Base-by-base conservation (phyloP, 2,797 vertebrate genomes). In the Australoheros facetus region DNA sequence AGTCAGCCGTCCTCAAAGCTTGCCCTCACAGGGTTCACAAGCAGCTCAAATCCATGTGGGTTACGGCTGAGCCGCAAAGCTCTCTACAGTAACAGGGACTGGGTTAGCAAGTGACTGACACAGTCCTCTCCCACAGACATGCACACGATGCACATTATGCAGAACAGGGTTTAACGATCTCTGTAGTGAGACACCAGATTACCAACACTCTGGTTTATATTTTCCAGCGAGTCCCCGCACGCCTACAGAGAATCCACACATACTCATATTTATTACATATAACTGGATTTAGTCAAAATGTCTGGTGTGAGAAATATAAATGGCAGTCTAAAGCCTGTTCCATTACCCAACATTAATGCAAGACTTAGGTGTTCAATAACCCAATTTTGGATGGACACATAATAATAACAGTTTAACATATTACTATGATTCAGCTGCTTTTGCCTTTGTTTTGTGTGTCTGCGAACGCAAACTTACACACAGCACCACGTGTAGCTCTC, bases 21-120 rank as follows among this genome's bases (percentile, higher is more conserved):
- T 30, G 26, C 32, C 54, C 64, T 89, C 84, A 75, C 71, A 32
- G 75, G 85, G 85, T 80, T 85, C 78, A 84, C 51, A 17, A 72
- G 71, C 70, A 75, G 79, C 81, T 80, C 74, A 82, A 81, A 73
- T 73, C 34, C 57, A 77, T 70, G 79, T 85, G 60, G 26, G 57
- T 79, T 73, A 64, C 8, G 6, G 66, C 76, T 64, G 64, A 42
- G 57, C 78, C 77, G 70, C 80, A 75, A 60, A 82, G 51, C 77
- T 72, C 79, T 64, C 78, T 62, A 19, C 71, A 79, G 54, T 23
- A 60, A 73, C 73, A 83, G 73, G 28, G 71, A 39, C 76, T 69
- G 16, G 10, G 56, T 58, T 56, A 60, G 17, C 55, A 39, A 73
- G 30, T 64, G 21, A 79, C 23, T 75, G 16, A 66, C 39, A 37